Evolutionary conservation across 2,888 invertebrate species (phyloP).

Genomic region (Cephus nigrinus): DNA sequence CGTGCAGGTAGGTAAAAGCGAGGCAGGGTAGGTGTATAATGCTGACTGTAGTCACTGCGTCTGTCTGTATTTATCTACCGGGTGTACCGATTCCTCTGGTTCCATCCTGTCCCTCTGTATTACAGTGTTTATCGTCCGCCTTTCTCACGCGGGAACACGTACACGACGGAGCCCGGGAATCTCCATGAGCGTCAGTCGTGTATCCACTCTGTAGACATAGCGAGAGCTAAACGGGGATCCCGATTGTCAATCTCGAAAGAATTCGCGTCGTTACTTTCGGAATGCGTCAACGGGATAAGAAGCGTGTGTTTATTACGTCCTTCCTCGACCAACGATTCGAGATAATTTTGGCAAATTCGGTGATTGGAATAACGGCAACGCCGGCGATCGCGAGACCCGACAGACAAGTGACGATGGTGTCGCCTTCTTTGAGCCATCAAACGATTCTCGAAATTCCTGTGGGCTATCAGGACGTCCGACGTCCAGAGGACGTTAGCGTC

Average conservation of each 20-base stretch:
- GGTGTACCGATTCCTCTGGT: slow-evolving; percentile 40
- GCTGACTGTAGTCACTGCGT: slow-evolving; percentile 56
- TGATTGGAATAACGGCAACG: background rate
- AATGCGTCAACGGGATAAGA: background rate
- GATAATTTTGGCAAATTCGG: background rate
- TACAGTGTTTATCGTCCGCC: background rate
- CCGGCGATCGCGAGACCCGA: background rate
- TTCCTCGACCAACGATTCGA: background rate
- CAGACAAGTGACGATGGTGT: background rate
- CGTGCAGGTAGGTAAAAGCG: slow-evolving; percentile 58
- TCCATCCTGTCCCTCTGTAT: background rate
- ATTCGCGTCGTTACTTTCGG: background rate
- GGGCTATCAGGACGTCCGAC: background rate
- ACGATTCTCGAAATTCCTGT: background rate
- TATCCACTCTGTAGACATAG: background rate
- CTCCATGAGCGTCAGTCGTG: background rate
- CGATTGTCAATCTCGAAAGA: background rate
- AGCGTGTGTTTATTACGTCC: background rate
- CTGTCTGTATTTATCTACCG: slow-evolving; percentile 52
- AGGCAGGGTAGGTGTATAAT: slow-evolving; percentile 50
- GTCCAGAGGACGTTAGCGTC: background rate
- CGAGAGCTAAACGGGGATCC: background rate
- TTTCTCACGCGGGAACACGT: background rate
- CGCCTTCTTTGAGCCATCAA: background rate
- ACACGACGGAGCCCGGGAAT: background rate